A percentile compares a stretch with the other conserved stretches of the same genome.
phyloP scores from a whole-genome alignment of 2,888 invertebrate genomes.

The Cyclophora albipunctata region DNA sequence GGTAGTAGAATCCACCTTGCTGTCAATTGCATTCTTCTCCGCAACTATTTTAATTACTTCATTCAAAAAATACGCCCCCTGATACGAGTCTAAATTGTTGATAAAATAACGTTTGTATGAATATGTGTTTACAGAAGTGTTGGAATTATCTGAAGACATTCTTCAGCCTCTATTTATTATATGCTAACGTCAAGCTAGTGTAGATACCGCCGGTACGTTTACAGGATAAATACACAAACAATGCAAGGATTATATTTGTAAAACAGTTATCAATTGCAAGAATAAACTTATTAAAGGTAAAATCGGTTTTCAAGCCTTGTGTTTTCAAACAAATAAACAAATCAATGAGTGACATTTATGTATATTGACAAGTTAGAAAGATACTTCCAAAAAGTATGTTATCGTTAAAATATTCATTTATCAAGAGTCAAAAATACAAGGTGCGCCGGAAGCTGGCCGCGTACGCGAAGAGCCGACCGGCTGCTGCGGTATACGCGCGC shows the following conservation, averaged over 20 bases:
- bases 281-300: too few relatives aligned
- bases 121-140: conserved; percentile 25
- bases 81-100: conserved; percentile 77
- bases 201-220: neutral
- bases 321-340: neutral
- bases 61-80: conserved; percentile 65
- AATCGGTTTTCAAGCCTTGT: too few relatives aligned
- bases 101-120: conserved; percentile 73
- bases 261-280: too few relatives aligned
- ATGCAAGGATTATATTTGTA: too few relatives aligned
- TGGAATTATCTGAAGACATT: too few relatives aligned
- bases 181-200: neutral
- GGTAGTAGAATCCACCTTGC: conserved; percentile 32
- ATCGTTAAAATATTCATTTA: too few relatives aligned
- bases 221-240: neutral
- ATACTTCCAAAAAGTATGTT: neutral
- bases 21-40: conserved; percentile 35
- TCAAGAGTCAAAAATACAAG: too few relatives aligned
- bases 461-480: too few relatives aligned
- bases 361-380: neutral
- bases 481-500: too few relatives aligned
- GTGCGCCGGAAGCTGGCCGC: too few relatives aligned
- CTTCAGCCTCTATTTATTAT: too few relatives aligned
- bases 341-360: neutral
- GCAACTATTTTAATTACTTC: conserved; percentile 41